Evolutionary conservation across 2,888 invertebrate species (phyloP), one percentile per base, ranked within the genome.

Genomic region (Macaria liturata): DNA sequence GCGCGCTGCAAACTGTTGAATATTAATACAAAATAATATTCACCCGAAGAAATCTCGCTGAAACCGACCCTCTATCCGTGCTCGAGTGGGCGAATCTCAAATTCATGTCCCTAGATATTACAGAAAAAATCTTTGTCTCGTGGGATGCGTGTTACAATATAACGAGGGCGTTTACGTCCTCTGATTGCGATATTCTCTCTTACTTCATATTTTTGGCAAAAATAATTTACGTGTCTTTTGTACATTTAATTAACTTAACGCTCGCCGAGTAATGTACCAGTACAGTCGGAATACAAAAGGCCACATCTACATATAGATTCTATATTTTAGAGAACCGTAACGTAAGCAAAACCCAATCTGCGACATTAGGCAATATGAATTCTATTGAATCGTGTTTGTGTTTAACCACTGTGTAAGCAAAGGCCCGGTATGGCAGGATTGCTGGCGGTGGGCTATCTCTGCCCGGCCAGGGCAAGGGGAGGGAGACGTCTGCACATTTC

Each of bases 21-120:
- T 90, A 89, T 89, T 89, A 84, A 89, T 84, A 84, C 73, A 68
- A 83, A 84, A 86, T 84, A 82, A 83, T 83, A 83, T 84, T 80
- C 73, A 68, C 75, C 66, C 61, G 62, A 83, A 83, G 76, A 81
- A 81, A 80, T 77, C 72, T 70, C 66, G 63, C 75, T 75, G 71
- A 79, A 77, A 78, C 71, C 63, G 66, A 75, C 74, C 69, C 74
- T 71, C 57, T 66, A 61, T 63, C 70, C 71, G 75, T 74, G 72
- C 68, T 68, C 66, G 70, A 75, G 74, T 73, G 65, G 72, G 73
- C 75, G 70, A 80, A 80, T 74, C 70, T 66, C 67, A 59, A 53
- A 60, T 53, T 55, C 55, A 60, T 55, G 49, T 55, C 52, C 49
- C 46, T 49, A 46, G 48, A 60, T 53, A 51, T 50, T 54, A 43